These are phyloP conservation scores for Prunella strophiata DNA, from an alignment of 2,797 vertebrate species.

Conservation along the genomic window DNA sequence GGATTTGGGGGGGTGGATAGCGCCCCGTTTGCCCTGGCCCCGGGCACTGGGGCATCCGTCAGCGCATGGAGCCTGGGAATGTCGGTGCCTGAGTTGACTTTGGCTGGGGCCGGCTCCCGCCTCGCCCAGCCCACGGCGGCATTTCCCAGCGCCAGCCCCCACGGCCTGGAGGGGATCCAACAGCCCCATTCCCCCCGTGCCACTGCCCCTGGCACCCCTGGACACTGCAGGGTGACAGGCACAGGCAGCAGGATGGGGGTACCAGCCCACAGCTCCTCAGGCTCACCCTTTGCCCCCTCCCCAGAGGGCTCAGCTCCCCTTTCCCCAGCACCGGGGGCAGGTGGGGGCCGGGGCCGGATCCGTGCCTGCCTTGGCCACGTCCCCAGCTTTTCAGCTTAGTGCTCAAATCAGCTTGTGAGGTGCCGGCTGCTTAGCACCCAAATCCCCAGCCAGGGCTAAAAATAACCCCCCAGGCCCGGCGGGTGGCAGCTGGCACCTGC, in stretches of 20 bases:
- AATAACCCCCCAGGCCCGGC: neutral
- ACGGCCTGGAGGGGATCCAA: neutral
- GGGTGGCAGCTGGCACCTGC: neutral
- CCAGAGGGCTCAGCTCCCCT: fast-evolving
- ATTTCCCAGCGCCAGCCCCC: neutral
- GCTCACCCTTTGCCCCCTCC: fast-evolving
- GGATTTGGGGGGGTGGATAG: neutral
- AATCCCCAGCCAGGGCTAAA: conserved; percentile 60
- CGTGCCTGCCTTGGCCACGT: neutral
- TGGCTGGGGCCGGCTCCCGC: neutral
- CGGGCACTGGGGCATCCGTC: neutral
- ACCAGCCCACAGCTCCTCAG: neutral
- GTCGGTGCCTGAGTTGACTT: neutral
- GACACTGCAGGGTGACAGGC: fast-evolving
- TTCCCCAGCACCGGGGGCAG: neutral
- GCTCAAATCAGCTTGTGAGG: conserved; percentile 58
- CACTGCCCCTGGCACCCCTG: neutral
- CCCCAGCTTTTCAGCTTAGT: conserved; percentile 59
- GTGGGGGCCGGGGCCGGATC: neutral
- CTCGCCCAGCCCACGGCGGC: neutral
- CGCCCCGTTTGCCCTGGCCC: neutral
- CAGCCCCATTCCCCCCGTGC: neutral
- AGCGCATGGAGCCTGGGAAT: neutral
- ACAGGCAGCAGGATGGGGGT: neutral
- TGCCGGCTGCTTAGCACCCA: conserved; percentile 61